These are phyloP conservation scores for Synanthedon tipuliformis DNA, from an alignment of 2,888 invertebrate species.

Conservation along the genomic window DNA sequence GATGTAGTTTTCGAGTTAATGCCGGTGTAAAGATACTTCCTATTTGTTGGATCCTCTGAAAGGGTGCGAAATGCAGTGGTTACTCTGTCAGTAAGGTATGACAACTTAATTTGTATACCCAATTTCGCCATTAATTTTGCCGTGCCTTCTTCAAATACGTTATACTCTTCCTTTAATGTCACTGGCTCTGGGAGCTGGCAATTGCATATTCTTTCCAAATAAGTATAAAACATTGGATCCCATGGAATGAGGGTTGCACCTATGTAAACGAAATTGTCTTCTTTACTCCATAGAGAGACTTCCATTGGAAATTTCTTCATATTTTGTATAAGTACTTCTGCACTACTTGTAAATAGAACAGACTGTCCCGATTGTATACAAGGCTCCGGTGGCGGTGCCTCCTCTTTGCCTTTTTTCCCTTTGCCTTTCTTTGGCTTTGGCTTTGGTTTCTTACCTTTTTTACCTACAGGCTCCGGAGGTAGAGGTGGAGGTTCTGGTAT, in stretches of 20 bases:
- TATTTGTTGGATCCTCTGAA: constrained; percentile 46
- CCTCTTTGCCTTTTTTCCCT: constrained; percentile 35
- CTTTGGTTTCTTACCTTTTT: constrained; percentile 33
- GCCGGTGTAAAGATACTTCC: constrained; percentile 53
- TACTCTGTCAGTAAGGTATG: constrained; percentile 43
- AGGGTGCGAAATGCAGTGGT: constrained; percentile 51
- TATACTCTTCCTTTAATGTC: constrained; percentile 46
- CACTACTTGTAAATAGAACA: constrained; percentile 47
- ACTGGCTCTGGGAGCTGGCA: constrained; percentile 29
- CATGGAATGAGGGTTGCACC: constrained; percentile 42
- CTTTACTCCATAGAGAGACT: constrained; percentile 55
- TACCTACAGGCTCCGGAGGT: constrained; percentile 46
- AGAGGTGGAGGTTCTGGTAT: constrained; percentile 56
- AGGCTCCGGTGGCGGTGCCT: constrained; percentile 44
- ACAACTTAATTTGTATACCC: constrained; percentile 47
- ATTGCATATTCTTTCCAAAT: constrained; percentile 33
- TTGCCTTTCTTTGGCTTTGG: constrained; percentile 36
- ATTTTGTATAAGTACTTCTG: constrained; percentile 45
- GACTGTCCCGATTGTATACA: constrained; percentile 57
- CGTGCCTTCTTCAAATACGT: constrained; percentile 55
- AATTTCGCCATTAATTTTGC: constrained; percentile 51
- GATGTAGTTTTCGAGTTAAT: constrained; percentile 56
- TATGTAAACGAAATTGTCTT: constrained; percentile 44
- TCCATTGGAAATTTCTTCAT: constrained; percentile 48
- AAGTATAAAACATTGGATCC: constrained; percentile 42